phyloP scores from a whole-genome alignment of 30 jellyfish, hydroid and myxozoan genomes.

The Chironex yamaguchii region DNA sequence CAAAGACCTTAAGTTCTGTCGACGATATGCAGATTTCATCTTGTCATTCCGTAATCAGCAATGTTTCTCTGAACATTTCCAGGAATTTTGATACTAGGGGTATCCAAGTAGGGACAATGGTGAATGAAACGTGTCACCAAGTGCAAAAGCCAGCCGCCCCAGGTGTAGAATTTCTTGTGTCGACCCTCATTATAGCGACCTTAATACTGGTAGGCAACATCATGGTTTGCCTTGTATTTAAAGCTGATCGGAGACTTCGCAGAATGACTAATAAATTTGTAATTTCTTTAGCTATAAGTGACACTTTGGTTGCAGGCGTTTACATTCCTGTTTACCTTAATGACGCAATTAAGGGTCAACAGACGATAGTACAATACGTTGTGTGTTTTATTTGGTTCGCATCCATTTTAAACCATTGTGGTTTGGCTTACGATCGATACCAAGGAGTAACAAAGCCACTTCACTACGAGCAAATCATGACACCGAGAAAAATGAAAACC shows the following conservation, averaged over 20 bases:
- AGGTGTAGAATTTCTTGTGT: background rate
- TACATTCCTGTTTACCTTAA: background rate
- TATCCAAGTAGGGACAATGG: no score
- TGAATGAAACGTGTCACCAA: background rate
- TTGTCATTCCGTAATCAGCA: no score
- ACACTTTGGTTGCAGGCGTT: background rate
- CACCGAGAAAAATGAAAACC: background rate
- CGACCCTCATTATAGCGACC: background rate
- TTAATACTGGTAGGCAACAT: background rate
- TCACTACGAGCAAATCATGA: slow-evolving; percentile 4
- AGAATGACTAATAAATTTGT: slow-evolving; percentile 1
- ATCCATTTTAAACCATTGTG: background rate
- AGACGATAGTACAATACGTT: background rate
- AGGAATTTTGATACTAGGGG: no score
- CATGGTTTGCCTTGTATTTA: background rate
- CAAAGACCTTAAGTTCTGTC: no score
- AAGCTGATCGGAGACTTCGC: background rate
- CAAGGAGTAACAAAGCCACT: background rate
- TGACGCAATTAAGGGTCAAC: background rate
- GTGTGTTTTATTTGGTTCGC: background rate
- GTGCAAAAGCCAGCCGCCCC: background rate
- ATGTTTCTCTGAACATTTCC: no score
- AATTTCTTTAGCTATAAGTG: background rate
- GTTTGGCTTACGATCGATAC: background rate
- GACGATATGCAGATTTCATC: no score